phyloP scores from a whole-genome alignment of 2,888 invertebrate species.

The Serripes groenlandicus region DNA sequence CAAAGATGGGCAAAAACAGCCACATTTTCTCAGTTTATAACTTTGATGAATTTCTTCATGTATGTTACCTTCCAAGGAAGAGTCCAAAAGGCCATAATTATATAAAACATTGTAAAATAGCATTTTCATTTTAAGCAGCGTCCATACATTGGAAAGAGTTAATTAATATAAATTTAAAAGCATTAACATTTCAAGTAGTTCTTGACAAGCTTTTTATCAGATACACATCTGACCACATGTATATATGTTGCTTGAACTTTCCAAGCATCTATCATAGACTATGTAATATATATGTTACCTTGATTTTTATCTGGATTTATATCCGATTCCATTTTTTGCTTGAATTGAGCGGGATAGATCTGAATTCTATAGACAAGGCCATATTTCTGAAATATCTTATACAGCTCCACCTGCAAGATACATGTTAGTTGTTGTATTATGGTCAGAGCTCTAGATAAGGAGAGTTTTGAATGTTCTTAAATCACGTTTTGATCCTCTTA shows the following conservation, averaged over 20 bases:
- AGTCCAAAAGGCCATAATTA: too few species aligned
- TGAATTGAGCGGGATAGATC: slow-evolving; percentile 66
- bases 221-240: background rate
- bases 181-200: too few species aligned
- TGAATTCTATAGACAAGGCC: slow-evolving; percentile 76
- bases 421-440: background rate
- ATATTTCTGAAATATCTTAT: slow-evolving; percentile 70
- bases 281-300: too few species aligned
- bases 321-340: slow-evolving; percentile 2
- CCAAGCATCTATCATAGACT: background rate
- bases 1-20: too few species aligned
- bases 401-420: slow-evolving; percentile 67
- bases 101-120: too few species aligned
- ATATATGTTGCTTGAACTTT: background rate
- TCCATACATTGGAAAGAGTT: too few species aligned
- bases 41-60: too few species aligned
- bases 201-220: background rate
- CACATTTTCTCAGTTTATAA: too few species aligned
- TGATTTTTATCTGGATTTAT: background rate
- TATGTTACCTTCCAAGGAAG: too few species aligned
- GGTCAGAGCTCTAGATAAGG: background rate
- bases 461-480: background rate
- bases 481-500: background rate
- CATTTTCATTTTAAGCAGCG: too few species aligned
- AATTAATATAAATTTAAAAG: too few species aligned